Evolutionary conservation across 1,140 invertebrate genomes (phyloP), one percentile per base, ranked within the genome.

Genomic region (Tetramorium simillimum): DNA sequence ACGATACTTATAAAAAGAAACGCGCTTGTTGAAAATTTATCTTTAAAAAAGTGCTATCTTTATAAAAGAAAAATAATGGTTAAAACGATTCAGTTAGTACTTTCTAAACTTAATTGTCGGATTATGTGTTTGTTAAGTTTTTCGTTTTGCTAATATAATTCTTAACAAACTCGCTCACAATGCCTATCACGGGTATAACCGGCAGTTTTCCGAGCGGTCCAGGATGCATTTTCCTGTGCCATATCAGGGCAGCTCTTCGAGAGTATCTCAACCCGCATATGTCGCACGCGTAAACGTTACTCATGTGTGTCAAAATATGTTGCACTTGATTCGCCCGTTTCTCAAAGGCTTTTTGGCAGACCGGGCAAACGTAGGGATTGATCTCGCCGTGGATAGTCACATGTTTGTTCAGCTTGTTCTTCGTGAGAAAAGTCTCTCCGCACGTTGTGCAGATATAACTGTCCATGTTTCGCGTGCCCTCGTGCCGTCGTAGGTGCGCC

Each of bases 241-340:
- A 56, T 12, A 84, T 37, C 2, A 84, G 4, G n/a, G 49, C 24
- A 12, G 53, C 56, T 2, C 80, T 60, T 51, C 69, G 80, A 7
- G 80, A 49, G 9, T 58, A 84, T 12, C 43, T 84, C 53, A 73
- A 5, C 9, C 67, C 69, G 28, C 80, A 84, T 3, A 84, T 56
- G 9, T 84, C 80, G 53, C 80, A 84, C n/a, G 21, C 43, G 43
- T 73, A 73, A 73, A 84, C 37, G 28, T 58, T 84, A 28, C 49
- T 73, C 80, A 84, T 84, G 2, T 84, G 80, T 43, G 67, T 75
- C 3, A 84, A 12, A 46, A 84, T 84, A 12, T 84, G 80, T 24
- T 84, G 69, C 28, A 84, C 70, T 6, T 84, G 80, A 21, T 60
- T 73, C 5, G 40, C 24, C 1, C 80, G 80, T 49, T 62, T 73